A percentile compares a stretch with the other conserved stretches of the same genome.
Evolutionary conservation across 2,797 vertebrate species (phyloP).

Genomic region (Falco concolor): DNA sequence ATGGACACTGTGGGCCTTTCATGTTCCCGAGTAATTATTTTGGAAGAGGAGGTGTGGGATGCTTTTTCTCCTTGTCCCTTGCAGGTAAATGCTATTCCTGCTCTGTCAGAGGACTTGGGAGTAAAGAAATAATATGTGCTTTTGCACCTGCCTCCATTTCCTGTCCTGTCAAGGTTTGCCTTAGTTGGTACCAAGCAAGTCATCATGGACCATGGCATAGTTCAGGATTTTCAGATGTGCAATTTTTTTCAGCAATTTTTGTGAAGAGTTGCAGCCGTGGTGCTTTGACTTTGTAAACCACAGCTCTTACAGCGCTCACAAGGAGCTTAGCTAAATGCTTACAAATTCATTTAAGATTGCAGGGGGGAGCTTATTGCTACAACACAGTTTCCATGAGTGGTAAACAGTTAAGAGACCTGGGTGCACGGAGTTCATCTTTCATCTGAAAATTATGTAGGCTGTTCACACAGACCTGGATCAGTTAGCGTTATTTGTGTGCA

Average conservation of each 20-base stretch:
- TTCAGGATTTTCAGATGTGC: neutral
- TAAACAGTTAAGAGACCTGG: neutral
- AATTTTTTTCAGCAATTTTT: neutral
- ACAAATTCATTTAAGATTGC: neutral
- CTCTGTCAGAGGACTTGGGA: neutral
- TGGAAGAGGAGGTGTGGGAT: neutral
- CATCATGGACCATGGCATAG: neutral
- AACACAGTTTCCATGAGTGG: neutral
- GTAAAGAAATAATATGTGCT: neutral
- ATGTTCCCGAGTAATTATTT: neutral
- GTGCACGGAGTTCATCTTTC: neutral
- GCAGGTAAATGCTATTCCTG: neutral
- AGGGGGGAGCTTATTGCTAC: neutral
- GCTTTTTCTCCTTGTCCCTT: neutral
- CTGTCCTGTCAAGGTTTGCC: neutral
- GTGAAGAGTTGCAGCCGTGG: neutral
- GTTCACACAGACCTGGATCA: neutral
- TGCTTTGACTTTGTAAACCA: neutral
- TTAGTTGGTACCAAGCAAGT: neutral
- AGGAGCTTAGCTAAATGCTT: neutral
- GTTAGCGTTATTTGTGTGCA: neutral
- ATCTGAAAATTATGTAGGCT: neutral
- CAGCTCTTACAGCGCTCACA: rapidly evolving
- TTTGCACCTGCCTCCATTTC: neutral
- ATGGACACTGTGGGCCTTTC: too few relatives aligned